Evolutionary conservation across 2,797 vertebrate species (phyloP), one percentile per base, ranked within the genome.

Genomic region (Cynopterus sphinx): DNA sequence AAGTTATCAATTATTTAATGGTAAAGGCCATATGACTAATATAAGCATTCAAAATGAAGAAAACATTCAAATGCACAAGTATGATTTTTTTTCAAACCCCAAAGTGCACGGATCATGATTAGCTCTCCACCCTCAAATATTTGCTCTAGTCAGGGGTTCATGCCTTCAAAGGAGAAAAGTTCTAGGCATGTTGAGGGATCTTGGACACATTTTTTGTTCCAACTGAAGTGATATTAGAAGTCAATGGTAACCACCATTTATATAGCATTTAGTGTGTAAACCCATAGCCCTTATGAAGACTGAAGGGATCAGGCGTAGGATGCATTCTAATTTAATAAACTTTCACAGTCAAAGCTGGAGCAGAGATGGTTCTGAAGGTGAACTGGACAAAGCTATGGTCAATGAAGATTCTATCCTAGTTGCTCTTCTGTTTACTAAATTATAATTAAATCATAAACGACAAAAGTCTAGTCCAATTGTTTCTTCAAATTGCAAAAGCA

Each of bases 401-500:
- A 67, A 0, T 43, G 41, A 36, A 65, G 17, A 75, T n/a, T 93
- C 77, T 46, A 82, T 55, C n/a, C 39, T 84, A 19, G 89, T 90
- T 70, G 73, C 55, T 55, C n/a, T 53, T 8, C 75, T 71, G 8
- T 81, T 68, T 49, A 51, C 36, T 63, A 81, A 57, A 24, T 28
- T 11, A 4, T n/a, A 31, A 91, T 91, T 89, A 86, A 94, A 36
- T 74, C 21, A 81, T 41, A 89, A 68, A 63, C 21, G 24, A 82
- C 22, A 82, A n/a, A 21, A n/a, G n/a, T 87, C 77, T 46, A 31
- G 41, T 65, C 31, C 51, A n/a, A 43, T 36, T 77, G 0, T 71
- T 79, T 77, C 87, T 92, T 77, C 31, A 94, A 59, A 82, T 36
- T 93, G 39, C 53, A 83, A 65, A 95, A 91, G n/a, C 24, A 63